Conservation (phyloP, 2,888 invertebrate species). For the Napeogenes sylphis region DNA sequence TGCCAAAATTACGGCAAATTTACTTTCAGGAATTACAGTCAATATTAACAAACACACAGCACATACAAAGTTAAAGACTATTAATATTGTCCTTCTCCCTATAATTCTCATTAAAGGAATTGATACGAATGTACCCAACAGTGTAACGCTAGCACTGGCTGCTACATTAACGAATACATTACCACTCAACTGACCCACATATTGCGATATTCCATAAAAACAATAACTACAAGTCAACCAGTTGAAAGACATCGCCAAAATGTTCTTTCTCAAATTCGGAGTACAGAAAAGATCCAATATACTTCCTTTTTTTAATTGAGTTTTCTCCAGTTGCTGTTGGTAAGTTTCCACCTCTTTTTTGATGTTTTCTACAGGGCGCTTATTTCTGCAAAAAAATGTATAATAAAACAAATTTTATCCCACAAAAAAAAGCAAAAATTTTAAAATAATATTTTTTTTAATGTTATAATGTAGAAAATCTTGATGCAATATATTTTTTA, state of each 20-base stretch:
- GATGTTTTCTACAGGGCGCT: slow-evolving; percentile 66
- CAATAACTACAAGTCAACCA: slow-evolving; percentile 89
- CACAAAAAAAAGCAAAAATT: too few species aligned
- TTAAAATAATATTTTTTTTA: too few species aligned
- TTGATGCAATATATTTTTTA: too few species aligned
- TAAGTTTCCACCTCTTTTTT: slow-evolving; percentile 58
- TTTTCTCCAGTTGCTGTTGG: slow-evolving; percentile 47
- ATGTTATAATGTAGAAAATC: too few species aligned
- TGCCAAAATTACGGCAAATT: slow-evolving; percentile 78
- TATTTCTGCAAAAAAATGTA: slow-evolving; percentile 58
- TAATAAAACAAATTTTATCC: not conserved
- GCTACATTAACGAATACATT: slow-evolving; percentile 90
- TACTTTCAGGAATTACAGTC: slow-evolving; percentile 69
- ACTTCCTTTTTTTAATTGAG: slow-evolving; percentile 68
- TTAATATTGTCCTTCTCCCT: slow-evolving; percentile 82
- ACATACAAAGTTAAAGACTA: slow-evolving; percentile 79
- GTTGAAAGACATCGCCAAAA: slow-evolving; percentile 83
- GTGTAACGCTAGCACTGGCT: slow-evolving; percentile 82
- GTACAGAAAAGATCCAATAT: slow-evolving; percentile 84
- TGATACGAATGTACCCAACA: slow-evolving; percentile 78
- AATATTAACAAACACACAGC: slow-evolving; percentile 80
- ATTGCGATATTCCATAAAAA: slow-evolving; percentile 89
- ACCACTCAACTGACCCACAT: slow-evolving; percentile 86
- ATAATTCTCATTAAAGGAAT: slow-evolving; percentile 80
- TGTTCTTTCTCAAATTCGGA: slow-evolving; percentile 83